Evolutionary conservation across 2,797 vertebrate genomes (phyloP).

Genomic region (Nannoperca australis): DNA sequence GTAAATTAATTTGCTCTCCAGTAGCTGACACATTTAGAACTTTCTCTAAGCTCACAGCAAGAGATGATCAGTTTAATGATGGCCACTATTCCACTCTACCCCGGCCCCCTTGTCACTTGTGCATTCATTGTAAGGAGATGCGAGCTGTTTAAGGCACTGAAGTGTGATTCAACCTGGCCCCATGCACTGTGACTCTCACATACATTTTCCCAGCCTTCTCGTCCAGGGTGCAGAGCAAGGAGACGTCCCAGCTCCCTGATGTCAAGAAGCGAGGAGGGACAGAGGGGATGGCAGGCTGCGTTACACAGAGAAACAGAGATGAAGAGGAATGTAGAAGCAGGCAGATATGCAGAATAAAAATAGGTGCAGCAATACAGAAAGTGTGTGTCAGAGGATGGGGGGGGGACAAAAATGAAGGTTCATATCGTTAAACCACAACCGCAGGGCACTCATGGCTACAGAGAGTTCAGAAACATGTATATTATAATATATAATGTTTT

Average conservation of each 20-base stretch:
- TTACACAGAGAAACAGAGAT: conserved; percentile 57
- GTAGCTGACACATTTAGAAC: conserved; percentile 8
- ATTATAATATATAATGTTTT: too few species aligned
- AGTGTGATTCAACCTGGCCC: conserved; percentile 21
- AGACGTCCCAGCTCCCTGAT: conserved; percentile 91
- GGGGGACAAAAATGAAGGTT: neutral
- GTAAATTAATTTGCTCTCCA: conserved; percentile 16
- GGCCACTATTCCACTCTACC: neutral
- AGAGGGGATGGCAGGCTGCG: conserved; percentile 82
- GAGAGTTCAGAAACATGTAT: conserved; percentile 6
- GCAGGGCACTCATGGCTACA: neutral
- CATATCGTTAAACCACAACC: conserved; percentile 23
- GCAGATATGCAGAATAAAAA: conserved; percentile 57
- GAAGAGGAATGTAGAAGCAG: conserved; percentile 42
- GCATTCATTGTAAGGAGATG: conserved; percentile 20
- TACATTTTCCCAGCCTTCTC: conserved; percentile 87
- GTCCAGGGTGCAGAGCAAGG: conserved; percentile 84
- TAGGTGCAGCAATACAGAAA: conserved; percentile 41
- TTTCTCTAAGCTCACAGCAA: conserved; percentile 18
- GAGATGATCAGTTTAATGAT: conserved; percentile 38
- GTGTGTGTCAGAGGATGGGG: conserved; percentile 36
- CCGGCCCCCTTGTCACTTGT: conserved; percentile 14
- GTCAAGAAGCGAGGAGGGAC: conserved; percentile 87
- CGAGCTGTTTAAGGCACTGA: conserved; percentile 15
- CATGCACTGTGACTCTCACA: conserved; percentile 51